phyloP scores from a whole-genome alignment of 2,888 invertebrate genomes.

The Latrodectus hesperus region DNA sequence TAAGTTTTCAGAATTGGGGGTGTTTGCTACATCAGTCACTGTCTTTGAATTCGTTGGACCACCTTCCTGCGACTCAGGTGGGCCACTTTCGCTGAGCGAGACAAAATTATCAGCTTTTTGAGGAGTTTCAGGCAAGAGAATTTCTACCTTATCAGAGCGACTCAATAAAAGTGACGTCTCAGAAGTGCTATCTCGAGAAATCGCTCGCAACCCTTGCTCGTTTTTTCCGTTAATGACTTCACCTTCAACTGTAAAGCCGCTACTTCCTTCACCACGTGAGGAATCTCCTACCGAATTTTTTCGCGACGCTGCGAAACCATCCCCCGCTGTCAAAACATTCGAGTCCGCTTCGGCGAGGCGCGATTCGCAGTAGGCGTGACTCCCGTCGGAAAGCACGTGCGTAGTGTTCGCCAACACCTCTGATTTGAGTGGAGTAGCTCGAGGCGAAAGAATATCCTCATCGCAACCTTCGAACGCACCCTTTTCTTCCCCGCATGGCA shows the following conservation, averaged over 20 bases:
- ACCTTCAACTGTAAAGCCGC: too few species aligned
- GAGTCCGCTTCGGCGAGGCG: slow-evolving; percentile 9
- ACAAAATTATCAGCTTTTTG: too few species aligned
- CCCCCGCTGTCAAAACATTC: background rate
- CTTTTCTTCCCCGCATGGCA: slow-evolving; percentile 45
- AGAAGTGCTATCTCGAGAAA: background rate
- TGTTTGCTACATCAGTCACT: too few species aligned
- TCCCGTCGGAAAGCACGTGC: slow-evolving; percentile 41
- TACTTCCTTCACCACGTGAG: background rate
- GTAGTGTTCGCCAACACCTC: slow-evolving; percentile 10
- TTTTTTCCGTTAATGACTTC: background rate
- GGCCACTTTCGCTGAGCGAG: too few species aligned
- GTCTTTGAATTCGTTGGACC: too few species aligned
- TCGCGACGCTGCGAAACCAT: background rate
- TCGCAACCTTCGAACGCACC: slow-evolving; percentile 34
- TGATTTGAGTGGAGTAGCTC: slow-evolving; percentile 36
- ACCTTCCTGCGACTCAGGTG: too few species aligned
- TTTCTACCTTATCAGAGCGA: background rate
- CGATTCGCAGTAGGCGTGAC: slow-evolving; percentile 33
- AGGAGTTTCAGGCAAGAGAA: background rate
- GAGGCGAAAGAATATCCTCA: slow-evolving; percentile 33
- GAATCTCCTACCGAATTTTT: background rate
- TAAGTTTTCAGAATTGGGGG: background rate
- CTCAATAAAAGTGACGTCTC: background rate
- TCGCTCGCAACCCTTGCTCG: background rate